Percentiles rank a stretch among this genome's conserved stretches.
These are phyloP conservation scores for Lepetodrilus schrolli DNA, from an alignment of 2,888 invertebrate genomes.

Conservation along the genomic window DNA sequence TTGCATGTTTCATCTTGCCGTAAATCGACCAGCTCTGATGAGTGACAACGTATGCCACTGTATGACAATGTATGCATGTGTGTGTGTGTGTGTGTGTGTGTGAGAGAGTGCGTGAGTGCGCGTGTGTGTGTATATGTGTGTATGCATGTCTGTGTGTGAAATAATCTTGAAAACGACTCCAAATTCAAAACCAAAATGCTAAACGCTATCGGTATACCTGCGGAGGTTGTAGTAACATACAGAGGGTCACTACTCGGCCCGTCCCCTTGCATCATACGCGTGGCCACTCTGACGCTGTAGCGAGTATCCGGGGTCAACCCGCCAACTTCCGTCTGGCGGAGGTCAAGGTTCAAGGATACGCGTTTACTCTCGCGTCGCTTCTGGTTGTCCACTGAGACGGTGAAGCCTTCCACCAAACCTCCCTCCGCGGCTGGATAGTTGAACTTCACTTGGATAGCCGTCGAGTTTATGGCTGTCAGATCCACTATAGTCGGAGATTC, in stretches of 20 bases:
- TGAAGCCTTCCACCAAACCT: neutral
- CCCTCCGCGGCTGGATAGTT: neutral
- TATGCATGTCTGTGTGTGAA: no score
- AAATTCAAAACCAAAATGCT: no score
- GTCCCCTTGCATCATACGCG: neutral
- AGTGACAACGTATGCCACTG: no score
- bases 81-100: no score
- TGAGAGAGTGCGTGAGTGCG: no score
- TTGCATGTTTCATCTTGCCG: no score
- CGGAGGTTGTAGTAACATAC: neutral
- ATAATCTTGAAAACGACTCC: no score
- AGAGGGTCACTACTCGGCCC: slow-evolving; percentile 10
- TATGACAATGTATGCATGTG: no score
- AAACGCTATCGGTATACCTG: neutral
- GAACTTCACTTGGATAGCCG: neutral
- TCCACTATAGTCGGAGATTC: slow-evolving; percentile 6
- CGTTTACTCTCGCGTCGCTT: neutral
- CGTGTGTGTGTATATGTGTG: no score
- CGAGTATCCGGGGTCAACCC: neutral
- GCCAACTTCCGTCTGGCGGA: neutral
- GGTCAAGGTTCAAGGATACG: neutral
- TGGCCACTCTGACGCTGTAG: slow-evolving; percentile 6
- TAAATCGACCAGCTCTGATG: no score
- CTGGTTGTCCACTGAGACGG: slow-evolving; percentile 2
- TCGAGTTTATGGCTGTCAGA: slow-evolving; percentile 17